These are phyloP conservation scores for Nematostella vectensis DNA, from an alignment of 92 coral and sea anemone genomes.

Conservation along the genomic window DNA sequence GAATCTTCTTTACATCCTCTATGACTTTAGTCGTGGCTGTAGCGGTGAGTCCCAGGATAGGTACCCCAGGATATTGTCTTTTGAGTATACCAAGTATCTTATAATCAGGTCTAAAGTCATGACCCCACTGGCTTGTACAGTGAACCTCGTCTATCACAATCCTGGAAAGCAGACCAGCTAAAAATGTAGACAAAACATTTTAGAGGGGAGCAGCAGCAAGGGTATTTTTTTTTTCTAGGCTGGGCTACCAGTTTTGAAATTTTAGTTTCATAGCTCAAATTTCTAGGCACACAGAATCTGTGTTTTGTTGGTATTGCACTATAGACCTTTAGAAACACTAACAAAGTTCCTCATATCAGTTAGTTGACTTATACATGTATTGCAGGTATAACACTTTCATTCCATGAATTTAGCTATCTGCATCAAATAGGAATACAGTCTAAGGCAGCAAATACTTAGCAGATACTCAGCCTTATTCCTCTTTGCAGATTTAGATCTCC, in stretches of 20 bases:
- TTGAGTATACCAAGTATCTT: conserved; percentile 93
- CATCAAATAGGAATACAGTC: too few relatives aligned
- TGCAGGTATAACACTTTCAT: too few relatives aligned
- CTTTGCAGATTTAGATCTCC: too few relatives aligned
- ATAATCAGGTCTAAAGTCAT: conserved; percentile 97
- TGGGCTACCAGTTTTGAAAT: too few relatives aligned
- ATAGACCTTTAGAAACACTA: conserved; percentile 1
- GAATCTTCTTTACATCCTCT: conserved; percentile 88
- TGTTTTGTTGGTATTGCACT: not conserved
- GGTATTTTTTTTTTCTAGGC: not conserved
- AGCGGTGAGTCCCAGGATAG: conserved; percentile 90
- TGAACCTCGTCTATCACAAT: conserved; percentile 95
- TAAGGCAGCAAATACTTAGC: too few relatives aligned
- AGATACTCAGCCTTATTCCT: too few relatives aligned
- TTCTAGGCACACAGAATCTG: not conserved
- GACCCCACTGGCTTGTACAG: conserved; percentile 99
- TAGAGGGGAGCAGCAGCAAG: not conserved
- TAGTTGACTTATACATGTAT: too few relatives aligned
- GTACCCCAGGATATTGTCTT: conserved; percentile 88
- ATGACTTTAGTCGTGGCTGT: conserved; percentile 92
- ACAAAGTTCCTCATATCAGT: too few relatives aligned
- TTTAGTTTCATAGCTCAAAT: too few relatives aligned
- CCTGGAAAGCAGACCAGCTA: conserved; percentile 73
- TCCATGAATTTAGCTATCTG: too few relatives aligned
- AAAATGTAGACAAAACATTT: conserved; percentile 1